Conservation (phyloP, 1,140 invertebrate genomes). For the Danaus plexippus region DNA sequence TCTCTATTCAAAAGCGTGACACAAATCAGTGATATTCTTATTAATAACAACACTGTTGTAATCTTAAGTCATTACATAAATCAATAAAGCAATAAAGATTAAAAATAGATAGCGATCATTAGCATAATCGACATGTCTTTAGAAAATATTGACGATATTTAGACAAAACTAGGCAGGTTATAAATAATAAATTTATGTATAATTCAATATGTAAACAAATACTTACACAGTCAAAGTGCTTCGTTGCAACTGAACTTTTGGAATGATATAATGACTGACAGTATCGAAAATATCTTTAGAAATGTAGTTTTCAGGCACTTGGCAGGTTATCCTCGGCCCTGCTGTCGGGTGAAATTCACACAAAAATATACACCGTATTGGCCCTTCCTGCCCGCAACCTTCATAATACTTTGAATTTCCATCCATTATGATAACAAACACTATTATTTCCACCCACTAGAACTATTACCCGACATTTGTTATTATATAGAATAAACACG, state of each 20-base stretch:
- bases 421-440: constrained; percentile 43
- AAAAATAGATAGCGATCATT: no score
- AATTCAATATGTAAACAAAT: constrained; percentile 5
- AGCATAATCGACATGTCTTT: no score
- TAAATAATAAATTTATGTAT: constrained; percentile 1
- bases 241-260: constrained; percentile 90
- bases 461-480: no score
- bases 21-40: no score
- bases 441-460: constrained; percentile 19
- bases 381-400: constrained; percentile 76
- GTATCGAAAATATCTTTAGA: constrained; percentile 93
- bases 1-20: no score
- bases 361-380: constrained; percentile 85
- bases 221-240: constrained; percentile 91
- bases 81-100: no score
- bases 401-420: constrained; percentile 65
- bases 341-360: constrained; percentile 88
- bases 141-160: no score
- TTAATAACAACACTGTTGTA: no score
- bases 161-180: not conserved
- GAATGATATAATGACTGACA: constrained; percentile 93
- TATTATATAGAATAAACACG: no score
- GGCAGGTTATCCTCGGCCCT: constrained; percentile 86
- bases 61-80: no score
- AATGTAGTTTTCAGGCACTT: constrained; percentile 88